Evolutionary conservation across 2,113 vertebrate species (phyloP).

Genomic region (Platichthys stellatus): DNA sequence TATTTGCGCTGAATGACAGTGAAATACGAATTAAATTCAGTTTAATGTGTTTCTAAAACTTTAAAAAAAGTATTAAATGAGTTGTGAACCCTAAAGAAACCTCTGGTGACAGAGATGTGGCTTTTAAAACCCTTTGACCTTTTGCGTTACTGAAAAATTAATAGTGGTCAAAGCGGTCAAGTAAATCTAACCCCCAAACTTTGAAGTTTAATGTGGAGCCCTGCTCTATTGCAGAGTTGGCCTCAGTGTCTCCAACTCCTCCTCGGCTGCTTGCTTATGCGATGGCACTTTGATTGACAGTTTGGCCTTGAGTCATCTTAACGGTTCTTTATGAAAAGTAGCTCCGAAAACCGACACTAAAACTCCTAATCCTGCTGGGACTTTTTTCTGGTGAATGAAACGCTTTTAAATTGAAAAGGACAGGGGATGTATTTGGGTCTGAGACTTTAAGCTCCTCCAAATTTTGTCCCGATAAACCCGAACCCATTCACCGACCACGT

Average conservation of each 20-base stretch:
- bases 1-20: background rate
- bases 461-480: slow-evolving; percentile 25
- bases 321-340: slow-evolving; percentile 12
- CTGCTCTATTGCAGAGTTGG: background rate
- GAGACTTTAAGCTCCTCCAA: slow-evolving; percentile 9
- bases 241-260: background rate
- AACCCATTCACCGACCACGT: background rate
- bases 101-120: background rate
- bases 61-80: background rate
- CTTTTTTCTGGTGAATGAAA: slow-evolving; percentile 17
- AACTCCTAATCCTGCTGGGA: slow-evolving; percentile 35
- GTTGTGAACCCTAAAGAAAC: background rate
- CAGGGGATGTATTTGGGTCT: slow-evolving; percentile 15
- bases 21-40: background rate
- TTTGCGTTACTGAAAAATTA: background rate
- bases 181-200: background rate
- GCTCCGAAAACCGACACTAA: slow-evolving; percentile 22
- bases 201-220: background rate
- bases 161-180: background rate
- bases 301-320: slow-evolving; percentile 23
- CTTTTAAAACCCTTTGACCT: background rate
- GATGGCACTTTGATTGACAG: slow-evolving; percentile 27
- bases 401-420: slow-evolving; percentile 31
- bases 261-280: background rate
- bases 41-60: background rate